These are phyloP conservation scores for Rhagophthalmus giganteus DNA, from an alignment of 2,888 invertebrate genomes.

Conservation along the genomic window DNA sequence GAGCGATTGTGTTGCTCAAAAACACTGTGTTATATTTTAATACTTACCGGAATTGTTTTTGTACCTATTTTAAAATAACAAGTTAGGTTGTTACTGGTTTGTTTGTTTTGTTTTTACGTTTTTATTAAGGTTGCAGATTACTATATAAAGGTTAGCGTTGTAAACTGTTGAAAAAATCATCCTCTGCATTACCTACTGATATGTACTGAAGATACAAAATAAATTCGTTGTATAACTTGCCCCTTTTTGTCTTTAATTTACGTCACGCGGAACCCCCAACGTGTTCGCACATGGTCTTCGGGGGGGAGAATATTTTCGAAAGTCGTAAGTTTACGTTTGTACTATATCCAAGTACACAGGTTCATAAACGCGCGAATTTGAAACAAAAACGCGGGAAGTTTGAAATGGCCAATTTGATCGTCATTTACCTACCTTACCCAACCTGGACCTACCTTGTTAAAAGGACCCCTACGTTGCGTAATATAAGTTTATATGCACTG, in stretches of 20 bases:
- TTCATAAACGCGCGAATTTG: no score
- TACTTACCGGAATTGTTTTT: slow-evolving; percentile 34
- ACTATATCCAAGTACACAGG: no score
- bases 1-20: slow-evolving; percentile 35
- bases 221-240: slow-evolving; percentile 25
- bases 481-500: no score
- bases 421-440: no score
- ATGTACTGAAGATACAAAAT: slow-evolving; percentile 37
- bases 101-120: slow-evolving; percentile 33
- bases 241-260: background rate
- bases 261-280: no score
- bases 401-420: no score
- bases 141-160: slow-evolving; percentile 36
- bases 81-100: slow-evolving; percentile 35
- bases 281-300: no score
- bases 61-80: slow-evolving; percentile 32
- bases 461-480: no score
- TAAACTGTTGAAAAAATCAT: slow-evolving; percentile 29
- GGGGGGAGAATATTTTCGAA: no score
- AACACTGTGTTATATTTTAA: slow-evolving; percentile 34
- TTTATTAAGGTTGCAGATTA: slow-evolving; percentile 33
- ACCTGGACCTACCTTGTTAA: no score
- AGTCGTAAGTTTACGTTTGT: no score
- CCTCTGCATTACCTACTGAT: slow-evolving; percentile 34
- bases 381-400: no score